Conservation (phyloP, 2,888 invertebrate species). For the Cordilura impudica region DNA sequence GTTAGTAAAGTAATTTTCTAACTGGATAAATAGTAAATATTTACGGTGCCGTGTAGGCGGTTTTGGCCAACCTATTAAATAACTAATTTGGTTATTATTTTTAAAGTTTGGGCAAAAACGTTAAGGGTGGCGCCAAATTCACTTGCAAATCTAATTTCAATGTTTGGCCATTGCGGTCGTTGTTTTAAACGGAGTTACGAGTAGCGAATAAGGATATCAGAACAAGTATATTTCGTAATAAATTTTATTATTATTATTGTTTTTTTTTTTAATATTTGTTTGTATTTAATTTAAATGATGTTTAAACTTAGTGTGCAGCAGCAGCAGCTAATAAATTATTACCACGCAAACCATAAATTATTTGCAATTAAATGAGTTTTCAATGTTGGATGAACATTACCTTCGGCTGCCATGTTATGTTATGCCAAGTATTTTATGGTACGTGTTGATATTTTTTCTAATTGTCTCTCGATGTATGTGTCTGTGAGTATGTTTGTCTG, state of each 20-base stretch:
- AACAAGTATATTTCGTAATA: background rate
- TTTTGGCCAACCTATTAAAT: background rate
- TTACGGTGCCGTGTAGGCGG: background rate
- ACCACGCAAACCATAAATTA: slow-evolving; percentile 55
- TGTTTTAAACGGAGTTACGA: background rate
- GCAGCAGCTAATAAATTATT: slow-evolving; percentile 53
- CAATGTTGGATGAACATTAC: slow-evolving; percentile 44
- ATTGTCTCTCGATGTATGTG: background rate
- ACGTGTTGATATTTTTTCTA: background rate
- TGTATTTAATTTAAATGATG: slow-evolving; percentile 35
- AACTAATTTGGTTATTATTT: too few species aligned
- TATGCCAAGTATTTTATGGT: slow-evolving; percentile 3
- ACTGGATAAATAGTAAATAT: too few species aligned
- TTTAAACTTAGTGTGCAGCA: slow-evolving; percentile 30
- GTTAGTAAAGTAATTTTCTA: too few species aligned
- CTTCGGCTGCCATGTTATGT: slow-evolving; percentile 20
- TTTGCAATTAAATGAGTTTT: slow-evolving; percentile 59
- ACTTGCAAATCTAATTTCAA: background rate
- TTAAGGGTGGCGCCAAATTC: slow-evolving; percentile 10
- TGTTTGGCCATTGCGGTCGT: background rate
- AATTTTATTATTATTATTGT: background rate
- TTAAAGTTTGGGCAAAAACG: too few species aligned
- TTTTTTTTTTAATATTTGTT: slow-evolving; percentile 10
- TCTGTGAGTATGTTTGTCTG: background rate
- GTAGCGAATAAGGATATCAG: background rate